phyloP scores from a whole-genome alignment of 2,797 vertebrate species.

The Onychomys leucogaster region DNA sequence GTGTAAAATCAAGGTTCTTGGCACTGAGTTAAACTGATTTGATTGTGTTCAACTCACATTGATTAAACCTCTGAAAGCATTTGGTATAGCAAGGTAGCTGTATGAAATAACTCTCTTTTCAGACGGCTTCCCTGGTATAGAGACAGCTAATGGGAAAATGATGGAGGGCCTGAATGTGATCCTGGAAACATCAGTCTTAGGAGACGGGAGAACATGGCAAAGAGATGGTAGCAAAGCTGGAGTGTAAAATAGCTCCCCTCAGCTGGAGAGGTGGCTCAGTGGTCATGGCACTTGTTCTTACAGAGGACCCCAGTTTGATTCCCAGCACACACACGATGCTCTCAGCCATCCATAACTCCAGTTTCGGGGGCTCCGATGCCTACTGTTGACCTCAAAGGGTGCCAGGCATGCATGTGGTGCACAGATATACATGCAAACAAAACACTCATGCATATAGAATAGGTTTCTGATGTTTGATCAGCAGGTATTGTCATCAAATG shows the following conservation, averaged over 20 bases:
- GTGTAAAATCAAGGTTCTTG: slow-evolving; percentile 8
- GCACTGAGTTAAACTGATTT: slow-evolving; percentile 1
- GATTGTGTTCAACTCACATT: not conserved
- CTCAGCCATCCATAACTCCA: not conserved
- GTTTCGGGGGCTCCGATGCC: not conserved
- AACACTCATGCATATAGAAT: not conserved
- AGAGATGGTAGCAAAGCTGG: not conserved
- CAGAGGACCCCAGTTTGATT: not conserved
- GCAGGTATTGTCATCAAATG: not conserved
- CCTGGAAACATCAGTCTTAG: not conserved
- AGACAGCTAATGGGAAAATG: not conserved
- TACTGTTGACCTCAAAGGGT: not conserved
- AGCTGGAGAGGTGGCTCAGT: not conserved
- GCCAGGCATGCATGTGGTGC: not conserved
- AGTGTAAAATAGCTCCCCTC: not conserved
- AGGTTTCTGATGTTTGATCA: not conserved
- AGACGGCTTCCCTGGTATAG: not conserved
- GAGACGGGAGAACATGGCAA: not conserved
- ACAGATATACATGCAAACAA: too few species aligned
- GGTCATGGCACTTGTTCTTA: not conserved
- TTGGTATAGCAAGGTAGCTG: not conserved
- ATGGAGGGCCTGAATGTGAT: not conserved
- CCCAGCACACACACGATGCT: not conserved
- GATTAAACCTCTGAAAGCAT: not conserved
- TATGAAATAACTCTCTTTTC: not conserved